Base-by-base conservation (phyloP, 2,113 vertebrate genomes). In the Upupa epops region DNA sequence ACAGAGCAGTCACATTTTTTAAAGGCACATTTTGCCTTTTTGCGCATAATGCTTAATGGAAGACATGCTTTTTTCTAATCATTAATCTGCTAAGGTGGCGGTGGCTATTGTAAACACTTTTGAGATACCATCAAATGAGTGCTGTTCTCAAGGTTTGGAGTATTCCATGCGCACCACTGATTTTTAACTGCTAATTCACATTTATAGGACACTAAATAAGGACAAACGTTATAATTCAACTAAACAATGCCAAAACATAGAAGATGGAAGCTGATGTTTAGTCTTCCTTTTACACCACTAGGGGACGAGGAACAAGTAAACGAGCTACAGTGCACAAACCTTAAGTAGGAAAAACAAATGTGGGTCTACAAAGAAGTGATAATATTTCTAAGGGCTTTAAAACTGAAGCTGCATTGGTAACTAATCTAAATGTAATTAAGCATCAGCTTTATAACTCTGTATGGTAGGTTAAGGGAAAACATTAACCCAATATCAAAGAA, bases 381-480 rank as follows among this genome's bases (percentile, higher is more conserved):
- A 72, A 22, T 37, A 87, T 76, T 82, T 76, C 82, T 46, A 76
- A 87, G 55, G 88, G 61, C 17, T 28, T 26, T 80, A 60, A 89
- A 96, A 80, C 34, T 20, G 61, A 81, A 84, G 31, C 24, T 70
- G 29, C 34, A 61, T 19, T 32, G 20, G n/a, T 59, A 88, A 87
- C 83, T 76, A 74, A 79, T 65, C 28, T 64, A 68, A 73, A 88
- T 54, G 54, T 58, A 76, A 90, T 79, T 92, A 95, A 87, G 69
- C 28, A 16, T 79, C 0, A 0, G 78, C 18, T 90, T 82, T 55
- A 31, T 73, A 90, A 84, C 42, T 93, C 55, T 22, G 5, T n/a
- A 87, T 15, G 37, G 66, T 84, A 31, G 37, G 81, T 94, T 83
- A 90, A 37, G 78, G 80, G 42, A 92, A 86, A 40, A 89, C 49